Evolutionary conservation across 92 coral and sea anemone species (phyloP), one percentile per base, ranked within the genome.

Genomic region (Porites evermanni): DNA sequence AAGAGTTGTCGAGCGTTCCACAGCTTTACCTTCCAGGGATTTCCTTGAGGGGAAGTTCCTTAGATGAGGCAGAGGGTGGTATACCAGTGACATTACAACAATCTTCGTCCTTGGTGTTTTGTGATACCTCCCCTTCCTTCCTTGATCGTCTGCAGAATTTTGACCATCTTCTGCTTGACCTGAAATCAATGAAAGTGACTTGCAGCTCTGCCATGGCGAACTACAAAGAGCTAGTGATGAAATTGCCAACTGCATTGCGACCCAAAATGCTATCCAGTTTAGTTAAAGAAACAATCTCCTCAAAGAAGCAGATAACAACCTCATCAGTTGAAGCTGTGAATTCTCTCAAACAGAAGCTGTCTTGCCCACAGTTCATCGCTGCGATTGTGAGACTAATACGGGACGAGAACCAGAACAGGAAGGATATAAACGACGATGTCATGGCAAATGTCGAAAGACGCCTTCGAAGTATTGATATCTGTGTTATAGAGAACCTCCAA

Each of bases 341-440:
- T 10, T 23, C 58, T 11, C 88, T 93, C 14, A 70, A 69, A 16
- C 78, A 65, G 4, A 32, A 82, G 26, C 77, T 93, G 58, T 73
- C 72, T 0, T 81, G 91, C 1, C 8, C 29, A 53, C 86, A 91
- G 71, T 91, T 93, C 67, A 65, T 51, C 59, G 67, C 52, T 8
- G 93, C 93, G 32, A 16, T 93, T 53, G 73, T 89, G 18, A 89
- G 96, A 19, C 64, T 91, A 52, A 81, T 93, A 44, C 89, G 86
- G 21, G 91, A 93, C 74, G 93, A 52, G 58, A 89, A 85, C 63
- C 53, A 59, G 19, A 53, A 75, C 61, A 38, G 67, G 4, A 77
- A 53, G 29, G 12, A 24, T 32, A 79, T 89, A 11, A 60, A 74
- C 47, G 89, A 87, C 0, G 44, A n/a, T n/a, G 59, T 85, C 16